These are phyloP conservation scores for Nibea albiflora DNA, from an alignment of 2,113 vertebrate genomes.

Conservation along the genomic window DNA sequence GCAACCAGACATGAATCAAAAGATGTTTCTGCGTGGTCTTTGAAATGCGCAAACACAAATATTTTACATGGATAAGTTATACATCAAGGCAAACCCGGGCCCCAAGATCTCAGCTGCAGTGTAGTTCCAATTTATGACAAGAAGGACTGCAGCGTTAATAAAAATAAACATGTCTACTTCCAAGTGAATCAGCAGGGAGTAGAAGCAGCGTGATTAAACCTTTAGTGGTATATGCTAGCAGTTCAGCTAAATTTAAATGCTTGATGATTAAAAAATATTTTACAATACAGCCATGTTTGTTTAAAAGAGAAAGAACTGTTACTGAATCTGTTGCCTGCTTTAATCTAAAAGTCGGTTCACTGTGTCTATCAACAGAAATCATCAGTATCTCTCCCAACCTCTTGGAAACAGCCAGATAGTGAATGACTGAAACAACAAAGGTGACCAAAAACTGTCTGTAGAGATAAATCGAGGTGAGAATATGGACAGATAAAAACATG, in stretches of 20 bases:
- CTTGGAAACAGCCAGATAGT: too few species aligned
- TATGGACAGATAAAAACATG: neutral
- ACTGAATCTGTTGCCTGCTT: neutral
- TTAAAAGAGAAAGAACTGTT: neutral
- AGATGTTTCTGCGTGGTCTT: neutral
- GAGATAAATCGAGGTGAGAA: neutral
- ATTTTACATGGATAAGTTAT: neutral
- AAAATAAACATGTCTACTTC: neutral
- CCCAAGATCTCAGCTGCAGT: neutral
- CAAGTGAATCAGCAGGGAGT: neutral
- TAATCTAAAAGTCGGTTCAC: neutral
- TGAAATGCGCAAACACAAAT: neutral
- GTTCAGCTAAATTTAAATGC: neutral
- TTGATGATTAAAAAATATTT: neutral
- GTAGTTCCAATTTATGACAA: neutral
- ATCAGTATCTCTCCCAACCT: neutral
- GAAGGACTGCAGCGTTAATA: neutral
- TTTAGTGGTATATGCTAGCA: neutral
- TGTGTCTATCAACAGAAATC: neutral
- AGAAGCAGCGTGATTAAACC: neutral
- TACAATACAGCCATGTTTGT: neutral
- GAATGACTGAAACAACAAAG: neutral
- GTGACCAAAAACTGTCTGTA: neutral
- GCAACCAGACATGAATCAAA: neutral
- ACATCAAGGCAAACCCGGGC: conserved; percentile 4